Percentiles rank a stretch among this genome's conserved stretches.
Evolutionary conservation across 2,888 invertebrate genomes (phyloP).

Genomic region (Nymphalis urticae): DNA sequence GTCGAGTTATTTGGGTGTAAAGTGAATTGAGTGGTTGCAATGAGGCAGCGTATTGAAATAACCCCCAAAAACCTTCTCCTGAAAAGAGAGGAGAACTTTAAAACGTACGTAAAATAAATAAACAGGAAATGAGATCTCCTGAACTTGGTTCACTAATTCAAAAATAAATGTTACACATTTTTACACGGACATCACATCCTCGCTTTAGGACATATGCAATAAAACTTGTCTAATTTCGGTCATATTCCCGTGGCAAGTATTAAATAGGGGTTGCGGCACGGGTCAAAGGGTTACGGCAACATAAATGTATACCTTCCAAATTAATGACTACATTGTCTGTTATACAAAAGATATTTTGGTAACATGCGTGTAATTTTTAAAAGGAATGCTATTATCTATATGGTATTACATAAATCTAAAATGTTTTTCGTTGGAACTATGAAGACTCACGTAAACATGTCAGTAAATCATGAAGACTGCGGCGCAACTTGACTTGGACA

Average conservation of each 20-base stretch:
- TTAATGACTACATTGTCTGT: conserved; percentile 16
- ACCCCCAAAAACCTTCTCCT: no score
- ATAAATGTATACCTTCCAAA: conserved; percentile 32
- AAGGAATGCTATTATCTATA: conserved; percentile 11
- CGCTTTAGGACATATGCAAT: conserved; percentile 22
- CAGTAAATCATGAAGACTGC: conserved; percentile 76
- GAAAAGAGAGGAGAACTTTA: no score
- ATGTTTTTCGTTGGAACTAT: conserved; percentile 51
- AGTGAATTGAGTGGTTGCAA: no score
- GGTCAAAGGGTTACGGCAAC: conserved; percentile 34
- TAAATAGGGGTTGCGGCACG: conserved; percentile 30
- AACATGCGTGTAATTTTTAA: conserved; percentile 12
- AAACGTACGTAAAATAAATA: no score
- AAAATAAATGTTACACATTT: background rate
- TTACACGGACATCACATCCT: conserved; percentile 5
- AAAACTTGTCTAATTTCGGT: conserved; percentile 33
- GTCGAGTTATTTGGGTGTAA: no score
- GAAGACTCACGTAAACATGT: conserved; percentile 75
- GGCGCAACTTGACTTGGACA: conserved; percentile 73
- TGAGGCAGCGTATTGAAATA: no score
- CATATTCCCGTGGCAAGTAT: conserved; percentile 33
- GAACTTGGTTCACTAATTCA: background rate
- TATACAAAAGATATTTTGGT: conserved; percentile 18
- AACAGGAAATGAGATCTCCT: background rate
- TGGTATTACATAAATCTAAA: conserved; percentile 14